Evolutionary conservation across 2,888 invertebrate genomes (phyloP), one percentile per base, ranked within the genome.

Genomic region (Seira sanloemensis): DNA sequence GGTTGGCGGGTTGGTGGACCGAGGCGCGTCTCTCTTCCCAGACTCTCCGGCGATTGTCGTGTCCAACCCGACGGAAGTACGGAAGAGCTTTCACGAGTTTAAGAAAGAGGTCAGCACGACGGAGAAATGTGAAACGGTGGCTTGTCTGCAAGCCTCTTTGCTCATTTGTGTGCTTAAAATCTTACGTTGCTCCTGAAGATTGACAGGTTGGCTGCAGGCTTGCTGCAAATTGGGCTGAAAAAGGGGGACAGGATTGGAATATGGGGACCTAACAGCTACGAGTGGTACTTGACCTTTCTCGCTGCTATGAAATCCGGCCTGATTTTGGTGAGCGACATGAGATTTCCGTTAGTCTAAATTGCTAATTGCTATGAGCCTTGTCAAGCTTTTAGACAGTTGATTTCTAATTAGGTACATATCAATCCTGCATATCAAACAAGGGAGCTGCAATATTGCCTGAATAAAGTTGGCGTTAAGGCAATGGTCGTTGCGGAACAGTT

Each of bases 221-320:
- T 97, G 0, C 89, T 93, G n/a, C 93, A 93, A 54, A 89, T 96
- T 24, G 96, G 96, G 0, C 90, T 97, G 19, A 90, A 93, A 77
- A 92, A 91, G 26, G 96, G 96, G 0, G 97, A 97, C 90, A 91
- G 95, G 7, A 90, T 97, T 1, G 97, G 95, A 0, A 92, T 97
- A 23, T 96, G 96, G 95, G 94, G 95, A 0, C 96, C 96, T 0
- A 97, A 96, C 91, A 92, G 93, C 46, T 91, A 93, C 66, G 94
- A 96, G 90, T 97, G 97, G 97, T 93, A 95, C 84, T 89, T 96
- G 0, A 92, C 94, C 0, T 94, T 94, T 90, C 91, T 95, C 90
- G 96, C 95, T 0, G 93, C 94, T 0, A 93, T 95, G 0, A 93
- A 95, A 86, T 93, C 94, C 0, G 97, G 97, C 0, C 91, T 96